Base-by-base conservation (phyloP, 2,797 vertebrate species). In the Sphenodon punctatus region DNA sequence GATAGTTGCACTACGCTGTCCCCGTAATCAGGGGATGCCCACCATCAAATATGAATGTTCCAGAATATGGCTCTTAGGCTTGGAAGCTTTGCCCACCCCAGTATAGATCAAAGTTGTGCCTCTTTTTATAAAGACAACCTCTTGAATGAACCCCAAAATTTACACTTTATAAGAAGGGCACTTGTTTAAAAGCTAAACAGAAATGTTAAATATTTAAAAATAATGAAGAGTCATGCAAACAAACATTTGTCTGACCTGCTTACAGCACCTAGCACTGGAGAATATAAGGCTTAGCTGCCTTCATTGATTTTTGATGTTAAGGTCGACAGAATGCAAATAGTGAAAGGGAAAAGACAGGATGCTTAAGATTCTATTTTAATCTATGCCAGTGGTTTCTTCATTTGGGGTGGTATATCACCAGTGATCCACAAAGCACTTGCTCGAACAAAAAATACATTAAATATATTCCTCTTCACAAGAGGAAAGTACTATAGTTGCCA, bases 1-100 rank as follows among this genome's bases (percentile, higher is more conserved):
- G n/a, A n/a, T n/a, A n/a, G n/a, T 79, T 66, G 78, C 13, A 89
- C 5, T 68, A 86, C 70, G 73, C 27, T 70, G 85, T 45, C 13
- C 59, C 0, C 69, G 27, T 20, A 75, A 78, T 32, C 34, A 34
- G 34, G 34, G 7, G 34, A 34, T 34, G 34, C 34, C 34, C 8
- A 34, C n/a, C n/a, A n/a, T n/a, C n/a, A n/a, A n/a, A n/a, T n/a
- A n/a, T n/a, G n/a, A n/a, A n/a, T n/a, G n/a, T n/a, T n/a, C n/a
- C n/a, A n/a, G n/a, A n/a, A n/a, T n/a, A n/a, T n/a, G n/a, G n/a
- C n/a, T n/a, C n/a, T n/a, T n/a, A n/a, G n/a, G n/a, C n/a, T n/a
- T n/a, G n/a, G n/a, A n/a, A n/a, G n/a, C n/a, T n/a, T n/a, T n/a
- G n/a, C n/a, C n/a, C n/a, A n/a, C n/a, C n/a, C n/a, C n/a, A n/a